phyloP scores from a whole-genome alignment of 2,888 invertebrate genomes.

The Hemaris fuciformis region DNA sequence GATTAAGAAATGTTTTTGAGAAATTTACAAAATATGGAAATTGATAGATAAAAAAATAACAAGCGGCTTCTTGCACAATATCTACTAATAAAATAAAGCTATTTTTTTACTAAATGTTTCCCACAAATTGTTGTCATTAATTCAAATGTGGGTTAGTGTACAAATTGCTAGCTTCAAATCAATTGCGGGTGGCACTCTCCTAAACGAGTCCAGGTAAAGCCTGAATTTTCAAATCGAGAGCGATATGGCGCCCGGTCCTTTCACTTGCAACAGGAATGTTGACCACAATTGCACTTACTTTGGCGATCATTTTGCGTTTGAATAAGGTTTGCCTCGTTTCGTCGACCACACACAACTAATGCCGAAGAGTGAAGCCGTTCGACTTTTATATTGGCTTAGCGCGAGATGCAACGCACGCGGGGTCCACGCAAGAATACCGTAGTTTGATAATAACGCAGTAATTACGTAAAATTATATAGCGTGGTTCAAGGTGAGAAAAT shows the following conservation, averaged over 20 bases:
- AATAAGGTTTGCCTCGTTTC: constrained; percentile 74
- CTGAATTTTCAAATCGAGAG: constrained; percentile 8
- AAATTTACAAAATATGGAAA: too few relatives aligned
- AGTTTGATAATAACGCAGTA: constrained; percentile 76
- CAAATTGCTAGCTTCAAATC: too few relatives aligned
- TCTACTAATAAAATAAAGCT: too few relatives aligned
- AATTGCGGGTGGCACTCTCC: not conserved
- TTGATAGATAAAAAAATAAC: too few relatives aligned
- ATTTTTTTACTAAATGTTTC: too few relatives aligned
- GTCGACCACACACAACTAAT: constrained; percentile 79
- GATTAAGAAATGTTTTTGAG: too few relatives aligned
- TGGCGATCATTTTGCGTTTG: constrained; percentile 77
- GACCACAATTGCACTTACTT: constrained; percentile 67
- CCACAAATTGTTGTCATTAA: too few relatives aligned
- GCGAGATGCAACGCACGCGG: constrained; percentile 67
- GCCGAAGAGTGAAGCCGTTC: constrained; percentile 52
- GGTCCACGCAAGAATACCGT: constrained; percentile 74
- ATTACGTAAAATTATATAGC: constrained; percentile 75
- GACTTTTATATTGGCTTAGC: constrained; percentile 76
- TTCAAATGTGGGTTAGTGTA: too few relatives aligned
- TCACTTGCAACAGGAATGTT: constrained; percentile 51
- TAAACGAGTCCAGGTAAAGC: not conserved
- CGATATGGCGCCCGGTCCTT: constrained; percentile 39
- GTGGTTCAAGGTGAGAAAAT: constrained; percentile 72
- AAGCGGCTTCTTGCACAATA: too few relatives aligned